Percentiles rank a stretch among this genome's conserved stretches.
Conservation (phyloP, 2,888 invertebrate species). For the Phortica magna region DNA sequence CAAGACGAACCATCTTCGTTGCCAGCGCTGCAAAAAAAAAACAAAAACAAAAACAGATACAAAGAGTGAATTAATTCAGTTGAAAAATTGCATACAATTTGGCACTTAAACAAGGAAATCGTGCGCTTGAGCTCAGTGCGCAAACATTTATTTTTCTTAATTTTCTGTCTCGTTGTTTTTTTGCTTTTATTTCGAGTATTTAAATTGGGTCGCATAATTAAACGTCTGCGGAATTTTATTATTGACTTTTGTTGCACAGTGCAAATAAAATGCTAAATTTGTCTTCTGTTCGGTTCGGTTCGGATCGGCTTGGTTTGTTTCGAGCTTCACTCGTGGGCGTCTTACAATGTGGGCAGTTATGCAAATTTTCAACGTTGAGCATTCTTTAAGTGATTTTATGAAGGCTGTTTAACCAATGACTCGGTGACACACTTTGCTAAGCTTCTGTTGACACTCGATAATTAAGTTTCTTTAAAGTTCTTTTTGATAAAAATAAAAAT, state of each 20-base stretch:
- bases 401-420: not conserved
- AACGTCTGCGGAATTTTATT: not conserved
- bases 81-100: not conserved
- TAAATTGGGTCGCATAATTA: conserved; percentile 22
- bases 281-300: not conserved
- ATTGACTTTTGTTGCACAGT: not conserved
- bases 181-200: not conserved
- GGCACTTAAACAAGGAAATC: not conserved
- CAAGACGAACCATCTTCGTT: conserved; percentile 97
- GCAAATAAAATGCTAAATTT: conserved; percentile 13
- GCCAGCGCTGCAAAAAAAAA: conserved; percentile 92
- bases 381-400: conserved; percentile 3
- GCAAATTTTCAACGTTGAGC: not conserved
- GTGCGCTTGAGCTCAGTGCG: not conserved
- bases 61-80: not conserved
- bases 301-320: too few species aligned
- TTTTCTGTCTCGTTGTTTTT: not conserved
- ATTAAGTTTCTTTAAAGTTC: not conserved
- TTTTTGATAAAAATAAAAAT: too few species aligned
- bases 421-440: conserved; percentile 3
- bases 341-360: not conserved
- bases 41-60: conserved; percentile 36
- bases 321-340: not conserved
- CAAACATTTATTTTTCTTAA: conserved; percentile 10
- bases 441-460: not conserved